Evolutionary conservation across 2,797 vertebrate genomes (phyloP), one percentile per base, ranked within the genome.

Genomic region (Falco biarmicus): DNA sequence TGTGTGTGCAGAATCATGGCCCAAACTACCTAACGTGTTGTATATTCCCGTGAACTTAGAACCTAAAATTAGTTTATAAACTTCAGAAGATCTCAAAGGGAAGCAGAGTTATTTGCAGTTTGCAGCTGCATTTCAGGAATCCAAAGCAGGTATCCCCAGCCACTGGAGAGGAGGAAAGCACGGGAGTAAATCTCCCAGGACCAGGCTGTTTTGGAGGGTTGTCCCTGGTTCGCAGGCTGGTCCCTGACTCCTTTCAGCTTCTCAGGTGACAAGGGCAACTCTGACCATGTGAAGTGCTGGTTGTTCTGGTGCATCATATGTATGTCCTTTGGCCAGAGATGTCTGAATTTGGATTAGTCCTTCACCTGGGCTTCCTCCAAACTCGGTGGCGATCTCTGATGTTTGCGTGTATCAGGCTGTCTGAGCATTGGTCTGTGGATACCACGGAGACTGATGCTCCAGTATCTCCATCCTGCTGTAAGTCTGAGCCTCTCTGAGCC

Each of bases 361-460:
- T 88, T 83, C 56, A 11, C 11, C 51, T 9, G 53, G 86, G 31
- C 59, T 84, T 66, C 59, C 65, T 19, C 89, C 83, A 68, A 51
- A 53, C 76, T 53, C 31, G 0, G 64, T 0, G 1, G 6, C 0
- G 7, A 48, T 94, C 85, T 88, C 76, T 64, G 82, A 0, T 2
- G 37, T 70, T 5, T 37, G 65, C 39, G 53, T 66, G 31, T 28
- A 3, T 37, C 0, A 1, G 47, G 82, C 68, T 76, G 63, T 39
- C n/a, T 2, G 5, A 53, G 64, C 16, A 1, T 8, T 34, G 75
- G 4, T 16, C 70, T 60, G 47, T 51, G 0, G 70, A 13, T 31
- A 3, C 60, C 57, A 17, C 0, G 1, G 69, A 18, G 59, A 7
- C 21, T 15, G 43, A 8, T 32, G 45, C 68, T 83, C 41, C 0